Base-by-base conservation (phyloP, 2,113 vertebrate species). In the Myrmecophaga tridactyla region DNA sequence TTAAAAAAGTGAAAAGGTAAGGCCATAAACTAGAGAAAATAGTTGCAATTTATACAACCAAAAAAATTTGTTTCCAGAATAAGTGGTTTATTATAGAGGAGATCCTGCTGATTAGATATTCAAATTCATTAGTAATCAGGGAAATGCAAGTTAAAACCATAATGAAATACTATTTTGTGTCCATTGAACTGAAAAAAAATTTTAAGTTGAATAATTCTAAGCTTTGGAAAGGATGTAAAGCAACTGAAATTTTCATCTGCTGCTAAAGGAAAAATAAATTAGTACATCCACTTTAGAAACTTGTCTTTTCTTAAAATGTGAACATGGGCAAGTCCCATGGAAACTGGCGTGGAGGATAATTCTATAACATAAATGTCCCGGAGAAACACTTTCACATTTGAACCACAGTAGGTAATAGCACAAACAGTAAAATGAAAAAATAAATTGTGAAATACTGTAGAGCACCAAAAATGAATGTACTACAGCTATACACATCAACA, bases 301-400 rank as follows among this genome's bases (percentile, higher is more conserved):
- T 58, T 72, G 23, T 77, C 51, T 76, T 91, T 77, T 43, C 72
- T 95, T 88, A 73, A 96, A 88, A 78, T 56, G 29, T 70, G 43
- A 53, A 84, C 25, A 39, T 36, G 25, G 46, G 23, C 39, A 63
- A 75, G 29, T 69, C 43, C 23, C 60, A 7, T 60, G 31, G 63
- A 90, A 90, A 63, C 15, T 13, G 78, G 27, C 23, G 53, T 41
- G 77, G 25, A 20, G 34, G 58, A 31, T 51, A 67, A 72, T 89
- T 58, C 39, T 7, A 36, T 75, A 51, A 60, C 39, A 73, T 51
- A 67, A 46, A 25, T 41, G 86, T 41, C 14, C 17, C 56, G 80
- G 63, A 78, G 34, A 62, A 76, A 48, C 2, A 14, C 18, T 48
- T 76, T 76, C 73, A 48, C 29, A 48, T 36, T 76, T 76, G 43